phyloP scores from a whole-genome alignment of 2,888 invertebrate genomes.

The Geotrupes spiniger region DNA sequence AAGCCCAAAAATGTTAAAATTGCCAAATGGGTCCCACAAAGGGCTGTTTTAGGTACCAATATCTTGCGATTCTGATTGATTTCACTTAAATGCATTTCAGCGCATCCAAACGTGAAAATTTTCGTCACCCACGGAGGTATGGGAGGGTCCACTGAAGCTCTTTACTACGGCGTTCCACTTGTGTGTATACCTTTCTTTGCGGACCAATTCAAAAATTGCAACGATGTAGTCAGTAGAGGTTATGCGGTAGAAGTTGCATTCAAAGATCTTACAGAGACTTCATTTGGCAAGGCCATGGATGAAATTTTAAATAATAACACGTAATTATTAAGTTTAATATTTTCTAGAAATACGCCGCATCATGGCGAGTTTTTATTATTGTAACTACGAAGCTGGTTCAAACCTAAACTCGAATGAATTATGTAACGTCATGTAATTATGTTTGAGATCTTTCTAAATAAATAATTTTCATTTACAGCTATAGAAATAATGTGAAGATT shows the following conservation, averaged over 20 bases:
- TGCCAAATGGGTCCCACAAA: constrained; percentile 66
- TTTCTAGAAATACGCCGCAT: too few species aligned
- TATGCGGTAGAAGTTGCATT: not conserved
- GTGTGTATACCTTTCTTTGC: constrained; percentile 28
- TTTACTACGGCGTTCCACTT: constrained; percentile 38
- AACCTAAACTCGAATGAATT: too few species aligned
- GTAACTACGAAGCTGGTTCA: too few species aligned
- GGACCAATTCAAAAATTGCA: constrained; percentile 25
- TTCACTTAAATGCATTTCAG: too few species aligned
- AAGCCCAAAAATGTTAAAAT: constrained; percentile 57
- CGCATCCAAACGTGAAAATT: constrained; percentile 55
- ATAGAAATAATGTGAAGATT: constrained; percentile 25
- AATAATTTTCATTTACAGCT: constrained; percentile 17
- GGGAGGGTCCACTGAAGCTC: constrained; percentile 56
- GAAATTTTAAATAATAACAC: not conserved
- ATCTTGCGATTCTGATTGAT: too few species aligned
- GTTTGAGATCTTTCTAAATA: too few species aligned
- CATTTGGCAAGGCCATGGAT: not conserved
- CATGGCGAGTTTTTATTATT: too few species aligned
- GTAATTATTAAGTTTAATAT: too few species aligned
- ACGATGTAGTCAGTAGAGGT: constrained; percentile 13
- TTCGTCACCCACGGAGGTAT: constrained; percentile 61
- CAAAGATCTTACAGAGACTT: not conserved
- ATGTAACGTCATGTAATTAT: too few species aligned
- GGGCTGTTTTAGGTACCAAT: constrained; percentile 34